These are phyloP conservation scores for Neodiprion fabricii DNA, from an alignment of 1,140 invertebrate species.

Conservation along the genomic window DNA sequence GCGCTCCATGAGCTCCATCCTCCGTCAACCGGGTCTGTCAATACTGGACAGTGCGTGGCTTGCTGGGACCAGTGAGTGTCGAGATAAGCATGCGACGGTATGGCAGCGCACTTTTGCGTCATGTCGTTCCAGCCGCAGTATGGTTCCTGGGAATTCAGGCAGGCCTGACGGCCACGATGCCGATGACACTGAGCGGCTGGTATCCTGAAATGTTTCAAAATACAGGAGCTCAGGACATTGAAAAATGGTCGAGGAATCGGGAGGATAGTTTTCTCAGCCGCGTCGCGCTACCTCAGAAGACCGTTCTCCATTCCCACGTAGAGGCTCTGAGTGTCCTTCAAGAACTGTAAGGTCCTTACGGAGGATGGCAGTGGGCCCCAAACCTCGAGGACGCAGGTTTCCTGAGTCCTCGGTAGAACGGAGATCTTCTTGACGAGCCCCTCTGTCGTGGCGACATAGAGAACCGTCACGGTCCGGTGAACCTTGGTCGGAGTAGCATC, in stretches of 20 bases:
- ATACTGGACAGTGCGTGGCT: conserved; percentile 69
- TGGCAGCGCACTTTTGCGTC: conserved; percentile 72
- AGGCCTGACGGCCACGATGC: conserved; percentile 73
- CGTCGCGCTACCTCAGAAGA: conserved; percentile 62
- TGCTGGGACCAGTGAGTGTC: conserved; percentile 76
- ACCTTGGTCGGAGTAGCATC: conserved; percentile 76
- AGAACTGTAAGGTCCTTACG: conserved; percentile 76
- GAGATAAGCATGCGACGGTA: conserved; percentile 68
- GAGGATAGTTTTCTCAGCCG: conserved; percentile 22
- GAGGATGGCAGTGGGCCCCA: conserved; percentile 75
- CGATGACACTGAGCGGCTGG: conserved; percentile 79
- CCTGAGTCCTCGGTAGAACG: conserved; percentile 69
- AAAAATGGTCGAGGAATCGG: conserved; percentile 61
- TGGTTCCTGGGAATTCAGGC: conserved; percentile 87
- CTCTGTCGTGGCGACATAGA: conserved; percentile 80
- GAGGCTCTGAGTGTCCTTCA: conserved; percentile 80
- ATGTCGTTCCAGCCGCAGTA: conserved; percentile 93
- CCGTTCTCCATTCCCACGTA: conserved; percentile 80
- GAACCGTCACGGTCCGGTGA: conserved; percentile 70
- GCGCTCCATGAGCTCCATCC: conserved; percentile 63
- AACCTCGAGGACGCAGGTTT: conserved; percentile 85
- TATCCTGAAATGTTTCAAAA: conserved; percentile 57
- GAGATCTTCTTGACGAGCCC: conserved; percentile 84
- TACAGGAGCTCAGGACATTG: conserved; percentile 53
- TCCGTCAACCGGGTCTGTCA: conserved; percentile 70